phyloP scores from a whole-genome alignment of 2,888 invertebrate genomes.

The Cyaniris semiargus region DNA sequence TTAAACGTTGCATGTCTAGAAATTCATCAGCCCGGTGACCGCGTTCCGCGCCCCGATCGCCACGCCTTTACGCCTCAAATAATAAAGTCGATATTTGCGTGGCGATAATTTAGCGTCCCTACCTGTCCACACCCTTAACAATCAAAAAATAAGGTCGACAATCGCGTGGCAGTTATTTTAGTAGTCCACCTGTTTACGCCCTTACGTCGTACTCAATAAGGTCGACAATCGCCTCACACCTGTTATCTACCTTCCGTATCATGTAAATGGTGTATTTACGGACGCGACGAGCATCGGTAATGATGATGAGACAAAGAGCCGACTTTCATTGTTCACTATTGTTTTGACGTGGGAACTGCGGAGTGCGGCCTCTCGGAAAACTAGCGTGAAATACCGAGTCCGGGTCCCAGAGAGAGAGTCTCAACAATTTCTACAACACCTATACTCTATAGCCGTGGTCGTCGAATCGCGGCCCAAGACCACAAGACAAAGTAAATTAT shows the following conservation, averaged over 20 bases:
- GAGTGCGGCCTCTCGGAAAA: not conserved
- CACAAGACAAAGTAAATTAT: no score
- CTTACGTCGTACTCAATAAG: not conserved
- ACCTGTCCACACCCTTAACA: not conserved
- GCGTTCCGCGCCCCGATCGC: not conserved
- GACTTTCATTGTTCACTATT: not conserved
- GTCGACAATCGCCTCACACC: conserved; percentile 25
- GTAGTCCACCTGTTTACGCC: not conserved
- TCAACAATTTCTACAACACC: no score
- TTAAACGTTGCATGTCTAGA: conserved; percentile 3
- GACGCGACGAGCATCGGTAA: not conserved
- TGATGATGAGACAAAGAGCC: not conserved
- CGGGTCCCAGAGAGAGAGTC: no score
- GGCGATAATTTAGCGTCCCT: not conserved
- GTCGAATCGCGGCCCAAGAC: no score
- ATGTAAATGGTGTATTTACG: not conserved
- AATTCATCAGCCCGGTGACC: conserved; percentile 5
- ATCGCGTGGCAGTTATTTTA: not conserved
- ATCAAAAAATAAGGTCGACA: not conserved
- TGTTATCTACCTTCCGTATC: conserved; percentile 36
- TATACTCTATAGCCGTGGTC: no score
- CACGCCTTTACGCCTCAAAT: not conserved
- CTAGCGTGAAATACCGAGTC: not conserved
- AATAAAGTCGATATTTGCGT: conserved; percentile 6
- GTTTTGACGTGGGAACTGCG: not conserved